Base-by-base conservation (phyloP, 2,888 invertebrate species). In the Reticulitermes lucifugus region DNA sequence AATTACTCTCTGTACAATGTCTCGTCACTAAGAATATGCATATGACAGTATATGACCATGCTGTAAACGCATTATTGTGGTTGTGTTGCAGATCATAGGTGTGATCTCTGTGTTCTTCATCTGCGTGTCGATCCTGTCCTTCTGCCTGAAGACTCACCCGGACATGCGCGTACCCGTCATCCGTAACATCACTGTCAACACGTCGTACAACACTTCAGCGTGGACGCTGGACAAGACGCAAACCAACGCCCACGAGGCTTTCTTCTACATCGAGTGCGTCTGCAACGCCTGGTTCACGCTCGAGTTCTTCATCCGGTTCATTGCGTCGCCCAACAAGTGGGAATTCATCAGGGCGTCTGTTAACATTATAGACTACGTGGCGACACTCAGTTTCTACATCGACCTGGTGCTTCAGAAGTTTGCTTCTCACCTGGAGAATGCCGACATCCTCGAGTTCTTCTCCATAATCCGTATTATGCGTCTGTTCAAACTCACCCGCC, bases 251-350 rank as follows among this genome's bases (percentile, higher is more conserved):
- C 99, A 99, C 92, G 94, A 97, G 88, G 98, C 98, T 89, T 99
- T 99, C 93, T 98, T 98, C 93, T 99, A 98, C 93, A 97, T 99
- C 90, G 99, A 99, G 92, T 98, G 98, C 93, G 95, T 98, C 88
- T 99, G 99, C 93, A 99, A 99, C 92, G 97, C 99, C 87, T 99
- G 99, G 99, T 99, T 99, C 92, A 99, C 99, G 60, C 94, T 99
- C 89, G 99, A 99, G 91, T 98, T 99, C 91, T 93, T 98, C 89
- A 92, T 96, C 87, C 94, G 98, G 87, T 98, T 99, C 92, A 96
- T 98, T 89, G 97, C 98, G 83, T 96, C 97, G 88, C 89, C 89
- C 65, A 97, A 96, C 90, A 98, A 98, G 91, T 96, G 97, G 91
- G 96, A 96, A 90, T 99, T 99, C 93, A 94, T 99, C 91, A 97